Conservation (phyloP, 2,797 vertebrate species). For the Petrocephalus sullivani region DNA sequence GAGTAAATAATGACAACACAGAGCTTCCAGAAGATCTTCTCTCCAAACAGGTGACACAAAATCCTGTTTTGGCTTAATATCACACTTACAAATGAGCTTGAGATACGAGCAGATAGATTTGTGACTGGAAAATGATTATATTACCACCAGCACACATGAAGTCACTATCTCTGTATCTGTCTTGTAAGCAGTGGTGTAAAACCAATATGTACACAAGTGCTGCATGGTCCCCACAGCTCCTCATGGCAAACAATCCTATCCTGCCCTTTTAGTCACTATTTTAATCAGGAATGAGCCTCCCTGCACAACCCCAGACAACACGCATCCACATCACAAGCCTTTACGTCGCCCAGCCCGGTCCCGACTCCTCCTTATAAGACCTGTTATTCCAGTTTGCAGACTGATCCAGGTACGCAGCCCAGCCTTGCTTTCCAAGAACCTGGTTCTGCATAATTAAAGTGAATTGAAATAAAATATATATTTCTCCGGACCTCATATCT, state of each 20-base stretch:
- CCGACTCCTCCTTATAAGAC: background rate
- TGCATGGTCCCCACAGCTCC: background rate
- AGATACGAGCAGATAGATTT: background rate
- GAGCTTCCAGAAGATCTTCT: background rate
- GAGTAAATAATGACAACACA: slow-evolving; percentile 37
- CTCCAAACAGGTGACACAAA: background rate
- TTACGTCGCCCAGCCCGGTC: background rate
- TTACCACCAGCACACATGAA: background rate
- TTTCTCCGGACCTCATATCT: background rate
- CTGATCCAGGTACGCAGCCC: background rate
- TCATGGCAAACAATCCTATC: background rate
- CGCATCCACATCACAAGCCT: background rate
- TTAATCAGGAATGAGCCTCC: background rate
- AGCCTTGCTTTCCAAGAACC: background rate
- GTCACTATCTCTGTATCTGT: background rate
- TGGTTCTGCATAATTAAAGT: background rate
- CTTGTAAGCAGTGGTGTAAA: background rate
- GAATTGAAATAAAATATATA: background rate
- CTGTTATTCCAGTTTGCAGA: background rate
- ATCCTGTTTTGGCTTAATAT: slow-evolving; percentile 4
- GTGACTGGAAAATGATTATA: background rate
- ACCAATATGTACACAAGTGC: background rate
- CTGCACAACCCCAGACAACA: background rate
- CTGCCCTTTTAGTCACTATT: background rate
- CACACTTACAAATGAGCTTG: background rate